Evolutionary conservation across 2,888 invertebrate genomes (phyloP).

Genomic region (Chloroclysta siterata): DNA sequence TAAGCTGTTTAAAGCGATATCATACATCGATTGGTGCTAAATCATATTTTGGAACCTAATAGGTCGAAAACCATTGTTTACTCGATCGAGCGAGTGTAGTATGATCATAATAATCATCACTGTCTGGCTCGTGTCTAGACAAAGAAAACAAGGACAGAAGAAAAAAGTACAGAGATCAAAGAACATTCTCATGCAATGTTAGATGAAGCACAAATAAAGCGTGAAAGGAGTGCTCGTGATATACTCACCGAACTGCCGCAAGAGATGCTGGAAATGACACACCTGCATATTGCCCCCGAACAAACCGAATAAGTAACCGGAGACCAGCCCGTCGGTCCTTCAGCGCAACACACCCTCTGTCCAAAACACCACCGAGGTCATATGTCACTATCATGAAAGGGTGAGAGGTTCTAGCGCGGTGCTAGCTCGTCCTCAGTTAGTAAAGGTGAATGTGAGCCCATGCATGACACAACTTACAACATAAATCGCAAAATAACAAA

Average conservation of each 20-base stretch:
- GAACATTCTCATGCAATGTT: slow-evolving; percentile 36
- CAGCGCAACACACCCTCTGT: slow-evolving; percentile 79
- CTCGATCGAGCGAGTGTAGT: background rate
- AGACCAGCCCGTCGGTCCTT: slow-evolving; percentile 64
- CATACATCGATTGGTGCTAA: too few species aligned
- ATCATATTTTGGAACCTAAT: too few species aligned
- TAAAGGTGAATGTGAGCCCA: slow-evolving; percentile 61
- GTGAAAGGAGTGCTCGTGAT: slow-evolving; percentile 50
- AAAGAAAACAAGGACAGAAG: background rate
- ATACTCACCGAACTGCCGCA: slow-evolving; percentile 84
- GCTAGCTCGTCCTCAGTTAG: slow-evolving; percentile 45
- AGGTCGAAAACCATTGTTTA: background rate
- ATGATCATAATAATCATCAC: background rate
- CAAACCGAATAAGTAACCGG: slow-evolving; percentile 65
- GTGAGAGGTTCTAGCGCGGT: slow-evolving; percentile 37
- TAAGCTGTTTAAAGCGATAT: too few species aligned
- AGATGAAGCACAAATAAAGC: slow-evolving; percentile 37
- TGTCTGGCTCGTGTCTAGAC: slow-evolving; percentile 8
- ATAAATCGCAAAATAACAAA: slow-evolving; percentile 76
- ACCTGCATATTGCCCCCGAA: slow-evolving; percentile 82
- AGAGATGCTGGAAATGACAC: slow-evolving; percentile 85
- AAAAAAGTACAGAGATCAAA: slow-evolving; percentile 14
- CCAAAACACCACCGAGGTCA: slow-evolving; percentile 77
- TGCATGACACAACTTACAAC: slow-evolving; percentile 67
- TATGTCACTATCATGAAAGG: slow-evolving; percentile 37